Conservation (phyloP, 2,113 vertebrate species). For the Podiceps cristatus region DNA sequence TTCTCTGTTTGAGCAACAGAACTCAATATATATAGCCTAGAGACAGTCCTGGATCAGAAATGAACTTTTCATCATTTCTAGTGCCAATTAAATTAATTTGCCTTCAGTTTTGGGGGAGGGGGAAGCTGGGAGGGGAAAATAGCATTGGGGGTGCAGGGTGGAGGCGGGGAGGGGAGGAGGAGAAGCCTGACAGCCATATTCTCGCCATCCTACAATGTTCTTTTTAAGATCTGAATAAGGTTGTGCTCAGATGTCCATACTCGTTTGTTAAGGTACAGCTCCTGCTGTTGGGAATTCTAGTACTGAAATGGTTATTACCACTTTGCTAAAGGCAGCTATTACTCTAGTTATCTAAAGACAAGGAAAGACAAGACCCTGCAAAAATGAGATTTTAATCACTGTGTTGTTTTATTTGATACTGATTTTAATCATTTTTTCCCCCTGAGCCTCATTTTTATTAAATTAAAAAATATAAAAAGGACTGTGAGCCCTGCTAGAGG, state of each 20-base stretch:
- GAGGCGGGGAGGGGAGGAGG: not conserved
- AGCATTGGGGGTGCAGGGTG: not conserved
- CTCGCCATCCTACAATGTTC: not conserved
- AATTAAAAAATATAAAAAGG: constrained; percentile 52
- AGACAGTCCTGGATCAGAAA: constrained; percentile 58
- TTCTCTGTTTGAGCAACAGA: constrained; percentile 64
- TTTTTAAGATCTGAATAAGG: constrained; percentile 58
- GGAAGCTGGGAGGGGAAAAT: not conserved
- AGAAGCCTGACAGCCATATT: constrained; percentile 33
- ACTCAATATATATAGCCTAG: constrained; percentile 48
- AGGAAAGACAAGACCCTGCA: constrained; percentile 38
- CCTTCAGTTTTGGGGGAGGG: constrained; percentile 38
- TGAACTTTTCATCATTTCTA: constrained; percentile 61
- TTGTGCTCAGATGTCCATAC: constrained; percentile 42
- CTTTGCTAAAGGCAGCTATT: constrained; percentile 55
- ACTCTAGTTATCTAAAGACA: constrained; percentile 57
- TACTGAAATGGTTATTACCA: constrained; percentile 31
- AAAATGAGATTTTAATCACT: constrained; percentile 61
- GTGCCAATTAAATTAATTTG: constrained; percentile 59
- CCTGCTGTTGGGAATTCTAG: constrained; percentile 57
- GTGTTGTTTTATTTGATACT: constrained; percentile 35
- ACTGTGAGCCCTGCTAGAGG: not conserved
- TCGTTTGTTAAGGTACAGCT: constrained; percentile 34
- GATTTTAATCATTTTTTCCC: constrained; percentile 12
- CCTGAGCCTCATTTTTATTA: constrained; percentile 42